Percentiles rank a stretch among this genome's conserved stretches.
Conservation (phyloP, 2,888 invertebrate species). For the Apotomis betuletana region DNA sequence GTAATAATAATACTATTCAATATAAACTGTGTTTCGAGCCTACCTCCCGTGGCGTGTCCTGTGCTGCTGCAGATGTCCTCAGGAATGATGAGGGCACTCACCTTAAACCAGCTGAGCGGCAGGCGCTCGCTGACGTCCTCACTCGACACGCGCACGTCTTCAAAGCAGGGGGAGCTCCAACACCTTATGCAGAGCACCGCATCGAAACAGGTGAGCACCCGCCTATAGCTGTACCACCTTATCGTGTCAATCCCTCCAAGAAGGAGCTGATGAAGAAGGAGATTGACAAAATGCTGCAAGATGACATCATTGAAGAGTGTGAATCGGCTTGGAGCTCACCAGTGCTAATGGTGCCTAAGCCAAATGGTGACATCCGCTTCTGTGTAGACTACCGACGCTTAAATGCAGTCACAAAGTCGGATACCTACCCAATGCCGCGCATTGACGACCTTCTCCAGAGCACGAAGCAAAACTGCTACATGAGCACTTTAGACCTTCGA, state of each 20-base stretch:
- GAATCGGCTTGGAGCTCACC: not conserved
- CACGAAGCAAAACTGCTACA: not conserved
- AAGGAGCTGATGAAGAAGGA: not conserved
- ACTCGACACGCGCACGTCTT: not conserved
- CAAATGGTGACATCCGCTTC: not conserved
- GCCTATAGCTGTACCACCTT: not conserved
- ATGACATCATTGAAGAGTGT: not conserved
- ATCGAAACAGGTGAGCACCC: no score
- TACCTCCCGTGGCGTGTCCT: not conserved
- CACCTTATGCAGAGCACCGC: no score
- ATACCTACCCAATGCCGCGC: constrained; percentile 55
- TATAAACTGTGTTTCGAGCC: no score
- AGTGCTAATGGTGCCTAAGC: not conserved
- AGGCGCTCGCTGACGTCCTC: no score
- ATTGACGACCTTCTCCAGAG: constrained; percentile 54
- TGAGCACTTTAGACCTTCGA: constrained; percentile 9
- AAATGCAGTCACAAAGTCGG: not conserved
- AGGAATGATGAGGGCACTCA: not conserved
- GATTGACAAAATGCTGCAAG: not conserved
- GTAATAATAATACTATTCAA: no score
- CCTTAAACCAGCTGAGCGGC: not conserved
- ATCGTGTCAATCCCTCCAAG: not conserved
- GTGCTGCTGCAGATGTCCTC: not conserved
- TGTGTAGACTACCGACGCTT: constrained; percentile 2
- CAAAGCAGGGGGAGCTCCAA: no score